A percentile compares a stretch with the other conserved stretches of the same genome.
Evolutionary conservation across 2,888 invertebrate genomes (phyloP).

Genomic region (Brassicogethes aeneus): DNA sequence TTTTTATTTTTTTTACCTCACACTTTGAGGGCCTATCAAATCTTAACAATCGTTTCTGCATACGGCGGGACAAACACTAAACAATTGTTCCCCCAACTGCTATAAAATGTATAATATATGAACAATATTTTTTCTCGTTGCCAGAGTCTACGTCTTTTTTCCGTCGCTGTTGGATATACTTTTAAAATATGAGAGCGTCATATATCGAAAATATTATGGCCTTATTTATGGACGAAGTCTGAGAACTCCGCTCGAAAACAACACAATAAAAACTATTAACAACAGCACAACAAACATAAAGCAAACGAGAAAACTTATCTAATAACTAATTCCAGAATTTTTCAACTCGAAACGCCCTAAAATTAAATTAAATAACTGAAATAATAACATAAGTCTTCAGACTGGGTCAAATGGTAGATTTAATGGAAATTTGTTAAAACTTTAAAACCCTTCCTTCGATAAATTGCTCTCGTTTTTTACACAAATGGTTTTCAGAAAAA

Average conservation of each 20-base stretch:
- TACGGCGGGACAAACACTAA: too few species aligned
- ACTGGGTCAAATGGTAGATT: too few species aligned
- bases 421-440: too few species aligned
- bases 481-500: too few species aligned
- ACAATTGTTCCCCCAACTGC: constrained; percentile 2
- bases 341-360: constrained; percentile 11
- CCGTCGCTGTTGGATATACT: constrained; percentile 9
- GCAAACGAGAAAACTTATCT: constrained; percentile 32
- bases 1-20: too few species aligned
- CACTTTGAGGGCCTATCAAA: too few species aligned
- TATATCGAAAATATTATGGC: constrained; percentile 21
- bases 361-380: not conserved
- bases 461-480: too few species aligned
- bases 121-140: constrained; percentile 10
- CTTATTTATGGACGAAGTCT: constrained; percentile 20
- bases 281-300: constrained; percentile 30
- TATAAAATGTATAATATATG: constrained; percentile 6
- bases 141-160: not conserved
- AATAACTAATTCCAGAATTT: constrained; percentile 30
- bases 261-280: constrained; percentile 29
- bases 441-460: too few species aligned
- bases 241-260: constrained; percentile 20
- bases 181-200: constrained; percentile 18
- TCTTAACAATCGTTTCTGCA: too few species aligned
- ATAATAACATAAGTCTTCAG: too few species aligned